Evolutionary conservation across 2,888 invertebrate species (phyloP).

Genomic region (Eugnorisma glareosa): DNA sequence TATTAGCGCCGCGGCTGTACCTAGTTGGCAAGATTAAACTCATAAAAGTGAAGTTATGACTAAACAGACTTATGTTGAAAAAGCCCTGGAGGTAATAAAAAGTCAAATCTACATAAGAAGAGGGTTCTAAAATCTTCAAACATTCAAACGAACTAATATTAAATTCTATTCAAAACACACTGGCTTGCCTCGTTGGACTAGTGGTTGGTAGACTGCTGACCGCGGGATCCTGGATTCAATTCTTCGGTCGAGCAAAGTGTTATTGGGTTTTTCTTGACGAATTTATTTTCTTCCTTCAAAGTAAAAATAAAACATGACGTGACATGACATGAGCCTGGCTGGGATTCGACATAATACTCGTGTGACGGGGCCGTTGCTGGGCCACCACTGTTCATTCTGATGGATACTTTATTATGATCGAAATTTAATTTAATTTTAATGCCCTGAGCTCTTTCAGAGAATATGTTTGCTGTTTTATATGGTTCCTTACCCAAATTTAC

Average conservation of each 20-base stretch:
- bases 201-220: too few relatives aligned
- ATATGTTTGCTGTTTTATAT: too few relatives aligned
- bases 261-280: not conserved
- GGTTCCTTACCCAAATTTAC: too few relatives aligned
- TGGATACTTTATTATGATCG: too few relatives aligned
- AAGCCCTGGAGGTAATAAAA: constrained; percentile 7
- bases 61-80: constrained; percentile 1
- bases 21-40: constrained; percentile 30
- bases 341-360: too few relatives aligned
- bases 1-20: constrained; percentile 39
- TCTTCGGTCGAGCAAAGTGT: not conserved
- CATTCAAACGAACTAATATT: not conserved
- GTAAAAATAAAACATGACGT: not conserved
- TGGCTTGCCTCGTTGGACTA: not conserved
- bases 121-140: not conserved
- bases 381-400: too few relatives aligned
- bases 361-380: too few relatives aligned
- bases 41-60: constrained; percentile 37
- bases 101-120: not conserved
- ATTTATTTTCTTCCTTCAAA: constrained; percentile 5
- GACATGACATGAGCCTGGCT: too few relatives aligned
- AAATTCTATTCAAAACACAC: not conserved
- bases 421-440: too few relatives aligned
- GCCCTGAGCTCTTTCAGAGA: too few relatives aligned
- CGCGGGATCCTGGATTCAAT: not conserved